Evolutionary conservation across 2,113 vertebrate genomes (phyloP), one percentile per base, ranked within the genome.

Genomic region (Tragelaphus buxtoni): DNA sequence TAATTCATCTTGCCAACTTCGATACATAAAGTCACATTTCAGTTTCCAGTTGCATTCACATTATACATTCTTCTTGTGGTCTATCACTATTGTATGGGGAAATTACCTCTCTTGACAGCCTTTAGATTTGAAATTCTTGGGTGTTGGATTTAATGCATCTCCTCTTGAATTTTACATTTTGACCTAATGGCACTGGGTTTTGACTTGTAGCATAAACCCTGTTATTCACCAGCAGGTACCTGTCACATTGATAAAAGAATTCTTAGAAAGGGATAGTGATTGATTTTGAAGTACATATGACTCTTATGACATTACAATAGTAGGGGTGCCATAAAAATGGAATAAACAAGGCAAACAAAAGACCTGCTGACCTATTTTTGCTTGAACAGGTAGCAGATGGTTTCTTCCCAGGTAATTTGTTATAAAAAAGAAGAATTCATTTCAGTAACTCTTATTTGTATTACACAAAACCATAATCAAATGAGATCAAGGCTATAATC

Each of bases 11-110:
- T 92, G 84, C 51, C 63, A 96, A 65, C 69, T 65, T 79, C 20
- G 17, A 96, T 96, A 72, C 28, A 72, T 90, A 92, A 77, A 97
- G 56, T 90, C 93, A 95, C 80, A 82, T 97, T 97, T 95, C 56
- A 6, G 2, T 90, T 96, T 97, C 84, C 72, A 86, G 80, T 96
- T 96, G 88, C 45, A 92, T 88, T 74, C 81, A 88, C 76, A 24
- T 96, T 88, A 80, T 81, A 58, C 69, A 77, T 97, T 94, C 80
- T 93, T 95, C 90, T 91, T 97, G 49, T 53, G 51, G 80, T 35
- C 28, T 51, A 87, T 76, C 84, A 49, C 45, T 96, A 24, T 47
- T 92, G 74, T 77, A 53, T 16, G 28, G 45, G n/a, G 42, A 93
- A 91, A 91, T 51, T 81, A 83, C 35, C 91, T 63, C 51, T 94